A percentile compares a stretch with the other conserved stretches of the same genome.
Conservation (phyloP, 2,113 vertebrate genomes). For the Sisor rabdophorus region DNA sequence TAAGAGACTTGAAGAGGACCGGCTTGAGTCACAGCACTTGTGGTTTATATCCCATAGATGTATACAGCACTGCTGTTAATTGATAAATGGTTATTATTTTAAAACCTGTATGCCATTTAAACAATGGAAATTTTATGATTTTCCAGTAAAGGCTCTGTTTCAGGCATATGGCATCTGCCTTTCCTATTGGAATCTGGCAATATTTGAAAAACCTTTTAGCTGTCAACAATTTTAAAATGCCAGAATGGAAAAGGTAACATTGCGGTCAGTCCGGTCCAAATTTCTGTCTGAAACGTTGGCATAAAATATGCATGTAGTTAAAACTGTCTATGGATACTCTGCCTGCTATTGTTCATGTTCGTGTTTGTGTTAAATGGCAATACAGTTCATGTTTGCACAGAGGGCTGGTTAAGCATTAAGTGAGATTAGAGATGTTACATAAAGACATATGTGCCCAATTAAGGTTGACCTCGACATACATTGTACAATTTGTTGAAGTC, state of each 20-base stretch:
- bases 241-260: conserved; percentile 43
- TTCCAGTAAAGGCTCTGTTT: conserved; percentile 32
- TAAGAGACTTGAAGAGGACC: no score
- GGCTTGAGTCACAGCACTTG: not conserved
- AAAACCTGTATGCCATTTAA: not conserved
- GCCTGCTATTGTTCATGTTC: not conserved
- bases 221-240: conserved; percentile 41
- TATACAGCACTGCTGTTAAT: not conserved
- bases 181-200: conserved; percentile 49
- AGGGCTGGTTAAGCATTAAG: not conserved
- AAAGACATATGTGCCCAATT: not conserved
- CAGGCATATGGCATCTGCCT: conserved; percentile 45
- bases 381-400: conserved; percentile 16
- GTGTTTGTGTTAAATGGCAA: not conserved
- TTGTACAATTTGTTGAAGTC: not conserved
- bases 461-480: conserved; percentile 29
- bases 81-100: not conserved
- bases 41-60: not conserved
- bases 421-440: not conserved
- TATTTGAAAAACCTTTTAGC: conserved; percentile 36
- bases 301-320: conserved; percentile 1
- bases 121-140: conserved; percentile 14
- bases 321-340: not conserved
- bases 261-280: conserved; percentile 41
- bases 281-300: conserved; percentile 20